phyloP scores from a whole-genome alignment of 1,140 invertebrate species.

The Oedothorax gibbosus region DNA sequence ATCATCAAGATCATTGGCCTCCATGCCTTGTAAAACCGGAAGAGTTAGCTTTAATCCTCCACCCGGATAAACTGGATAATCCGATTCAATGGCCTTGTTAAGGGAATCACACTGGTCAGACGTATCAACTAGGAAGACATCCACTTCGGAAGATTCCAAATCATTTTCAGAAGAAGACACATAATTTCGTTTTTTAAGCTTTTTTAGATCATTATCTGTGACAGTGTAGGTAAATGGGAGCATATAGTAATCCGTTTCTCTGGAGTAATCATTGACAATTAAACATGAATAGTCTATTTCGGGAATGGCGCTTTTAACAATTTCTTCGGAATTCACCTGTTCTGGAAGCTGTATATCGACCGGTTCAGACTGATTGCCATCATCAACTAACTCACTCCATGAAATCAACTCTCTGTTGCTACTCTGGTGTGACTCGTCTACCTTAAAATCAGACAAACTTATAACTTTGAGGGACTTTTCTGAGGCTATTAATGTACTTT shows the following conservation, averaged over 20 bases:
- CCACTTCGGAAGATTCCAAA: neutral
- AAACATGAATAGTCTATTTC: no score
- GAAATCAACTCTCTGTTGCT: neutral
- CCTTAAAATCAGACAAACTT: neutral
- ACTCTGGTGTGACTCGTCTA: neutral
- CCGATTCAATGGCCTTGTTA: neutral
- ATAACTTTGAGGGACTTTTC: neutral
- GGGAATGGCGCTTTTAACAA: no score
- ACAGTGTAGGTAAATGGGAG: conserved; percentile 5
- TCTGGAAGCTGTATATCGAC: no score
- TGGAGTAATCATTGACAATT: neutral
- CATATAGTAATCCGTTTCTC: conserved; percentile 14
- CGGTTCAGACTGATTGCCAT: neutral
- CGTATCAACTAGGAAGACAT: neutral
- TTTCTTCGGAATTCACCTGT: no score
- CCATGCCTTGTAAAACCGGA: conserved; percentile 3
- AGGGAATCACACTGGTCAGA: neutral
- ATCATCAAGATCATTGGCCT: neutral
- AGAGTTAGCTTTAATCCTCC: conserved; percentile 20
- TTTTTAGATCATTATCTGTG: neutral
- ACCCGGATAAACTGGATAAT: conserved; percentile 19
- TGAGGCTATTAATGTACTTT: neutral
- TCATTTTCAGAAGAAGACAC: neutral
- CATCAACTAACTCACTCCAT: neutral
- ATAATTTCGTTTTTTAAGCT: neutral